Conservation (phyloP, 2,888 invertebrate species). For the Bhutanitis thaidina region DNA sequence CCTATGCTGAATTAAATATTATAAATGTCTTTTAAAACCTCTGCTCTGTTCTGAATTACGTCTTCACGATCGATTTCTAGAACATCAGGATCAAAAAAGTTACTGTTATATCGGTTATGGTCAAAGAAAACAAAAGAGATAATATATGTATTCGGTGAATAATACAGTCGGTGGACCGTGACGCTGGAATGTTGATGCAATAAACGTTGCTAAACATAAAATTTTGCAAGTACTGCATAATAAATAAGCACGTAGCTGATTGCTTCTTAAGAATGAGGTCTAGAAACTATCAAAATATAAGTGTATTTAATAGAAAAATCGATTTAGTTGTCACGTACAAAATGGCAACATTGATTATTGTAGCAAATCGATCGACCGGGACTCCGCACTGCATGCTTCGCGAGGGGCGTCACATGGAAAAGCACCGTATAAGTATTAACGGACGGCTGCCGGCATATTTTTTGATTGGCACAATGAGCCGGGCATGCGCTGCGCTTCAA, state of each 20-base stretch:
- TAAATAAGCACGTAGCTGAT: constrained; percentile 30
- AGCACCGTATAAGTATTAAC: constrained; percentile 24
- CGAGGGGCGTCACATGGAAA: constrained; percentile 16
- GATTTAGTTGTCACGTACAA: no score
- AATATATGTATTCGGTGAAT: constrained; percentile 21
- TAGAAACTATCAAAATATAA: constrained; percentile 2
- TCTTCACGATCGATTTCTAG: background rate
- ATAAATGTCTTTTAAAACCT: no score
- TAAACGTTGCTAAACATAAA: constrained; percentile 33
- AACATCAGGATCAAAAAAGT: background rate
- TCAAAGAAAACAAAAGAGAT: constrained; percentile 14
- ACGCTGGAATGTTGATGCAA: constrained; percentile 39
- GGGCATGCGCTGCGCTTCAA: constrained; percentile 61
- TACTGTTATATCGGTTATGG: constrained; percentile 13
- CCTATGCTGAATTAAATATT: no score
- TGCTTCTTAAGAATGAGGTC: constrained; percentile 10
- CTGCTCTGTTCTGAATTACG: no score
- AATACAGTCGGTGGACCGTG: constrained; percentile 19
- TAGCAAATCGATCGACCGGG: no score
- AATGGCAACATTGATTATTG: no score
- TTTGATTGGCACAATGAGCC: constrained; percentile 75
- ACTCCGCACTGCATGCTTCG: background rate
- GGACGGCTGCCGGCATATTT: constrained; percentile 54
- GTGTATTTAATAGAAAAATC: background rate
- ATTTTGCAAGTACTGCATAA: constrained; percentile 55